Evolutionary conservation across 2,888 invertebrate genomes (phyloP), one percentile per base, ranked within the genome.

Genomic region (Epiperipatus broadwayi): DNA sequence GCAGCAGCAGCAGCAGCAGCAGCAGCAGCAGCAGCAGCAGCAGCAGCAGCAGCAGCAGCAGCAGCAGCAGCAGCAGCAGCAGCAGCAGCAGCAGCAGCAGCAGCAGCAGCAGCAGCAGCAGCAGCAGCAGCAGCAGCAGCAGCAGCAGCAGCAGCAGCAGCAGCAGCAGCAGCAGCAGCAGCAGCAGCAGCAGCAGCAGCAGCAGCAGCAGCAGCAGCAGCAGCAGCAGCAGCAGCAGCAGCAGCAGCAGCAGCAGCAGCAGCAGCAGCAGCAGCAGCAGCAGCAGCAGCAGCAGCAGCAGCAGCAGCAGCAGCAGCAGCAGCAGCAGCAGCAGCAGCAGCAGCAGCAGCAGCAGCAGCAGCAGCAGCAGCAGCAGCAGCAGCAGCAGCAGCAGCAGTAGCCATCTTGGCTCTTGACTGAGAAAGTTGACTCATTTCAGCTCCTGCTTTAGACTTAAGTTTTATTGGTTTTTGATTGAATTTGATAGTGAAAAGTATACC

Each of bases 31-130:
- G 16, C 30, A 30, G 16, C 30, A 30, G 16, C 30, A 30, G 16
- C 30, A 30, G 16, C 30, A 30, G 16, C 30, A 30, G 16, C 30
- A 30, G 16, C 30, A 30, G 16, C 30, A 30, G 16, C 30, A 30
- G 16, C 30, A 30, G 16, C 5, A 30, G 16, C 30, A 30, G 16
- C 30, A 30, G 16, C 30, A 30, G 16, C 30, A 30, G 16, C 30
- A 30, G 16, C 30, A 30, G 16, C 30, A 30, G 16, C 30, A 30
- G 16, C 30, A 30, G 16, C 30, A 30, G 16, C 30, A 30, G 16
- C 30, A 30, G 16, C 30, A 30, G 16, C 30, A 30, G 16, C 30
- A 30, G 16, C 30, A 30, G 16, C 30, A 30, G 16, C 30, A 30
- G 16, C 30, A 30, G 16, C 30, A 30, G 16, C 30, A 30, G 16